A percentile compares a stretch with the other conserved stretches of the same genome.
phyloP scores from a whole-genome alignment of 1,140 invertebrate genomes.

The Cherax quadricarinatus region DNA sequence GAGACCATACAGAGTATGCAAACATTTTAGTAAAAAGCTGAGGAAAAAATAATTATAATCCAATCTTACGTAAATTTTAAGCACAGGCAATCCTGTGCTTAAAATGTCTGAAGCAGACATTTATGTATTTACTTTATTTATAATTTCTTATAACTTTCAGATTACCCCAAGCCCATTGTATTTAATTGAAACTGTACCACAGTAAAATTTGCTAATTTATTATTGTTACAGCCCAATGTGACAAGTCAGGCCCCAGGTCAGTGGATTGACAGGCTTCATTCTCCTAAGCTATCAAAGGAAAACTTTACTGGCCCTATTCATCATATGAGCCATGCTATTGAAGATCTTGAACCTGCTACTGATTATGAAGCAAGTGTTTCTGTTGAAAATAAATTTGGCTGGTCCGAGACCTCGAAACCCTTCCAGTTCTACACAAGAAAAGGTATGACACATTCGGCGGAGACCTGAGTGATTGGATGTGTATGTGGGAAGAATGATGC shows the following conservation, averaged over 20 bases:
- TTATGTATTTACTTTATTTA: too few species aligned
- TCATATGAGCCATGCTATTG: slow-evolving; percentile 38
- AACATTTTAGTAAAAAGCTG: too few species aligned
- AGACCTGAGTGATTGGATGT: background rate
- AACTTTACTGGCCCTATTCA: slow-evolving; percentile 25
- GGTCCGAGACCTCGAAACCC: slow-evolving; percentile 28
- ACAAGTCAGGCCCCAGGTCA: background rate
- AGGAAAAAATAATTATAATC: too few species aligned
- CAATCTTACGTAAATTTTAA: too few species aligned
- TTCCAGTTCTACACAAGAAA: slow-evolving; percentile 57
- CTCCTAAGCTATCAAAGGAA: background rate
- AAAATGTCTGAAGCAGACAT: too few species aligned
- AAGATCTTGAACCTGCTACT: slow-evolving; percentile 35
- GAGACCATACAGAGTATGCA: too few species aligned
- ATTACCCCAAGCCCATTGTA: too few species aligned
- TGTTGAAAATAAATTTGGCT: slow-evolving; percentile 56
- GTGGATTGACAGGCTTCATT: slow-evolving; percentile 11
- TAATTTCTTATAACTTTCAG: too few species aligned
- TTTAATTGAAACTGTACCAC: too few species aligned
- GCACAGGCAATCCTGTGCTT: too few species aligned
- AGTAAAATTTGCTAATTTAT: background rate
- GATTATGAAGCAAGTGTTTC: slow-evolving; percentile 46
- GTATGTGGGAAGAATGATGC: background rate
- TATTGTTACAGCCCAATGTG: background rate
- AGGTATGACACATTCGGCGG: background rate